Conservation (phyloP, 92 coral and sea anemone genomes). For the Ricordea florida region DNA sequence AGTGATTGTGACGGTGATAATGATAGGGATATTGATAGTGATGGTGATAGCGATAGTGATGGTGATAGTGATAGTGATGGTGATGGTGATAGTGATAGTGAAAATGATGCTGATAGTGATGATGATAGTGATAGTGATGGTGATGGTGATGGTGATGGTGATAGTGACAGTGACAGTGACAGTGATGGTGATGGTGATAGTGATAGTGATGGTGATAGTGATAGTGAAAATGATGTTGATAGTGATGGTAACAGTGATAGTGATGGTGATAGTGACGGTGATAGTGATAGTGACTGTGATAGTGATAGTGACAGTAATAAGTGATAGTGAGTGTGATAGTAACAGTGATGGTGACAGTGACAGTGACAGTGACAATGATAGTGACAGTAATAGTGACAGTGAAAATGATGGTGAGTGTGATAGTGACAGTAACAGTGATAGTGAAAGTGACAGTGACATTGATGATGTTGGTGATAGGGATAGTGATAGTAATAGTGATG, state of each 20-base stretch:
- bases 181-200: neutral
- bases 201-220: neutral
- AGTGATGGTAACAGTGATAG: neutral
- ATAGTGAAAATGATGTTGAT: neutral
- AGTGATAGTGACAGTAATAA: neutral
- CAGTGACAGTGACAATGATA: neutral
- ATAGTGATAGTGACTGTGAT: neutral
- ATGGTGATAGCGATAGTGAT: neutral
- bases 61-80: neutral
- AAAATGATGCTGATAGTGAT: neutral
- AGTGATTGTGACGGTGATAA: neutral
- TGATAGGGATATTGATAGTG: neutral
- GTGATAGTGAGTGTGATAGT: neutral
- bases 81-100: neutral
- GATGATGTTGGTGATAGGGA: constrained; percentile 4
- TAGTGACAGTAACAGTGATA: neutral
- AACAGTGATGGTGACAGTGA: neutral
- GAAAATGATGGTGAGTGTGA: neutral
- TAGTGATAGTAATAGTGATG: neutral
- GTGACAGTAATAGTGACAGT: neutral
- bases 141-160: neutral
- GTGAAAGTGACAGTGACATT: neutral
- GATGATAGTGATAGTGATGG: neutral
- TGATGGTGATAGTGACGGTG: constrained; percentile 1
- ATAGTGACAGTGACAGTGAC: neutral